Base-by-base conservation (phyloP, 2,888 invertebrate species). In the Ypsolopha sequella region DNA sequence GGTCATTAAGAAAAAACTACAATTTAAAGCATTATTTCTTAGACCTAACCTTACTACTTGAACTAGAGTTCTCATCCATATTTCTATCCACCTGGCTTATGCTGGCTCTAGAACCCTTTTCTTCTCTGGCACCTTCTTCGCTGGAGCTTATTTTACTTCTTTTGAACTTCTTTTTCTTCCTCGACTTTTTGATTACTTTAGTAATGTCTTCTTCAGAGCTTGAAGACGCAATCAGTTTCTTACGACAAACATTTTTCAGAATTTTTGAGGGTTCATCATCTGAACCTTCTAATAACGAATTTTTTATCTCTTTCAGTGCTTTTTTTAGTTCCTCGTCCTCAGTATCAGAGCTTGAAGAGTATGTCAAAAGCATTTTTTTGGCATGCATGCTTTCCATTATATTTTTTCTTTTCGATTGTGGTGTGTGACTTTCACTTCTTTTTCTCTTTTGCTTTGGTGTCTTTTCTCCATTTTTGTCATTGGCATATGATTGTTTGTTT, bases 41-140 rank as follows among this genome's bases (percentile, higher is more conserved):
- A 50, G 55, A 62, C 75, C 81, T 75, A 80, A 84, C 84, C 84
- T 84, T 79, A 59, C 62, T 65, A 70, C 67, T 69, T 63, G 73
- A 66, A 61, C 67, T 68, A 53, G 73, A 73, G 38, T 63, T 58
- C 54, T 66, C 65, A 54, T 63, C 60, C 14, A 54, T 53, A 52
- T 61, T 62, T 41, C 60, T 61, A 56, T 64, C 60, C 39, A 59
- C 53, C 51, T 64, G 56, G 45, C 60, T 53, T 44, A 53, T 60
- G 50, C 56, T 56, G 24, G 24, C 24, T 24, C 24, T 24, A 53
- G 51, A 52, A 43, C 53, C 53, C 41, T 52, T 45, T 53, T 54
- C 48, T 53, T 52, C 45, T 52, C 48, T 44, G 14, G 24, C 51
- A 6, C 41, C 39, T n/a, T 52, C 13, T 10, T 47, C 44, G 45